Evolutionary conservation across 2,797 vertebrate species (phyloP).

Genomic region (Acanthurus lineatus): DNA sequence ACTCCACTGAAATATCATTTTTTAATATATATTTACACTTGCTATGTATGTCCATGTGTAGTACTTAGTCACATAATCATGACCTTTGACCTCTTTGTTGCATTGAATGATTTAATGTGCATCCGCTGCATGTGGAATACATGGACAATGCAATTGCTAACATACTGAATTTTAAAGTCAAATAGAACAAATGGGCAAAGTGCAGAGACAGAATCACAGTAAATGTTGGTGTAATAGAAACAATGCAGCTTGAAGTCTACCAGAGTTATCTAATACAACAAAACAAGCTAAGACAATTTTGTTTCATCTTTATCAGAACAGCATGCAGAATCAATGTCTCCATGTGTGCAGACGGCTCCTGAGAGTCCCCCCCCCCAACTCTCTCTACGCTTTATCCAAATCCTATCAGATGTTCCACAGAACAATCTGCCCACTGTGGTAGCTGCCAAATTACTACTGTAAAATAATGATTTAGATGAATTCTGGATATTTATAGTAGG

Average conservation of each 20-base stretch:
- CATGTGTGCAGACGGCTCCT: conserved; percentile 65
- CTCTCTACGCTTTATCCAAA: conserved; percentile 54
- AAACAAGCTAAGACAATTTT: conserved; percentile 28
- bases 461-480: background rate
- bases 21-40: background rate
- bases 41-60: background rate
- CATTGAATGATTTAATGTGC: background rate
- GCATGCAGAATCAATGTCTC: conserved; percentile 67
- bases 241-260: conserved; percentile 63
- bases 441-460: background rate
- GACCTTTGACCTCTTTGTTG: conserved; percentile 17
- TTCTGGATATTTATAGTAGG: background rate
- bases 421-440: conserved; percentile 6
- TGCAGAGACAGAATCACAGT: conserved; percentile 16
- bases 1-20: background rate
- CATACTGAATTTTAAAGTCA: conserved; percentile 15
- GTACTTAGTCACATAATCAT: background rate
- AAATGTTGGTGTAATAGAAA: conserved; percentile 42
- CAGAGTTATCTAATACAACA: conserved; percentile 48
- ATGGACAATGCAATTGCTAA: conserved; percentile 17
- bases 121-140: conserved; percentile 8
- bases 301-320: conserved; percentile 71
- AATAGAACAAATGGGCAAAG: conserved; percentile 53
- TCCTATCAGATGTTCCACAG: conserved; percentile 54
- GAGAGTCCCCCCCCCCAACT: conserved; percentile 53